A percentile compares a stretch with the other conserved stretches of the same genome.
These are phyloP conservation scores for Drosophila monieri DNA, from an alignment of 2,888 invertebrate genomes.

Conservation along the genomic window DNA sequence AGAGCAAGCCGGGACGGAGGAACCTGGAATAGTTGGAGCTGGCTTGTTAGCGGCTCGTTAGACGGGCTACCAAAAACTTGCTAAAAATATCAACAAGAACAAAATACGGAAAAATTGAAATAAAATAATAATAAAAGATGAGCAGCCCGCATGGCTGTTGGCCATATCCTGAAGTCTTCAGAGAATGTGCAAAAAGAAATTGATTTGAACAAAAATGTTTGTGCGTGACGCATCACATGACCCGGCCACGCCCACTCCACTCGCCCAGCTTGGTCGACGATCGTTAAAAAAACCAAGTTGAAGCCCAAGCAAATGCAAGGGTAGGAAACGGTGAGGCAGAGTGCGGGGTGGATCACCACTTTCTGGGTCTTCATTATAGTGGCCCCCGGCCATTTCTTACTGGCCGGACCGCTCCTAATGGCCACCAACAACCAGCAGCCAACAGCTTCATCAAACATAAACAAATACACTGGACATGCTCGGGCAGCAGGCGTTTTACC, in stretches of 20 bases:
- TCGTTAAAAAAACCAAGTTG: slow-evolving; percentile 55
- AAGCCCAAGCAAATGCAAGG: slow-evolving; percentile 41
- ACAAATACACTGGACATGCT: slow-evolving; percentile 64
- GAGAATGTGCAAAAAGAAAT: slow-evolving; percentile 48
- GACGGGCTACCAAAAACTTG: slow-evolving; percentile 47
- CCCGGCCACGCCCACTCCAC: slow-evolving; percentile 58
- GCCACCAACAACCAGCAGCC: slow-evolving; percentile 74
- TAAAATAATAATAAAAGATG: slow-evolving; percentile 60
- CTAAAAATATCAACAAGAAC: slow-evolving; percentile 5
- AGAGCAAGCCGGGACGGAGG: slow-evolving; percentile 60
- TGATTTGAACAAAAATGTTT: slow-evolving; percentile 45
- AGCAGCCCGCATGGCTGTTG: slow-evolving; percentile 69
- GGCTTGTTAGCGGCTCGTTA: slow-evolving; percentile 80
- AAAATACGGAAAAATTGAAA: slow-evolving; percentile 26
- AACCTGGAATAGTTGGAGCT: slow-evolving; percentile 45
- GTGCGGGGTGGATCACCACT: slow-evolving; percentile 16
- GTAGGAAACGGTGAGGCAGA: not conserved
- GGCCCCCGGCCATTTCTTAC: slow-evolving; percentile 33
- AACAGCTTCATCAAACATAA: slow-evolving; percentile 76
- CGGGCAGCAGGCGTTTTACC: slow-evolving; percentile 9
- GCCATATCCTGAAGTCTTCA: slow-evolving; percentile 76
- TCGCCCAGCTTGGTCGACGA: slow-evolving; percentile 31
- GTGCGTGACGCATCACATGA: slow-evolving; percentile 74
- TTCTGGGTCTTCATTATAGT: slow-evolving; percentile 51
- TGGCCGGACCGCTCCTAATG: slow-evolving; percentile 66